phyloP scores from a whole-genome alignment of 2,888 invertebrate genomes.

The Lydus trimaculatus region DNA sequence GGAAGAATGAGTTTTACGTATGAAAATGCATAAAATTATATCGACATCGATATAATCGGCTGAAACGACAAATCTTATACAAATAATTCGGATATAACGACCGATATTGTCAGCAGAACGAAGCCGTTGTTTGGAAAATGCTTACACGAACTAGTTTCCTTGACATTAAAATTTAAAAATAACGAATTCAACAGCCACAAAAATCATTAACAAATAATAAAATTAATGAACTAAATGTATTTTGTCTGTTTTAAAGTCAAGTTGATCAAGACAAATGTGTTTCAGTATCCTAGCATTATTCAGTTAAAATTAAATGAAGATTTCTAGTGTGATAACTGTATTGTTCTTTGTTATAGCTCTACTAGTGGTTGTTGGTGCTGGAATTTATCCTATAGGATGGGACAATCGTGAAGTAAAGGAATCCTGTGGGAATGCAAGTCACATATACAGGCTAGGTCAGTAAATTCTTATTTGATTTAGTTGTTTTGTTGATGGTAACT shows the following conservation, averaged over 20 bases:
- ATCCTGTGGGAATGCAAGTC: slow-evolving; percentile 67
- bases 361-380: slow-evolving; percentile 65
- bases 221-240: background rate
- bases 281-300: background rate
- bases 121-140: no score
- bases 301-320: background rate
- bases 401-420: slow-evolving; percentile 69
- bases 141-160: no score
- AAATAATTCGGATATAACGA: no score
- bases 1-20: no score
- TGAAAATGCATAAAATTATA: no score
- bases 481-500: background rate
- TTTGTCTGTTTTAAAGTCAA: background rate
- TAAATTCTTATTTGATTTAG: slow-evolving; percentile 33
- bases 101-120: no score
- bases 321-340: background rate
- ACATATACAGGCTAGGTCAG: slow-evolving; percentile 68
- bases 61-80: no score
- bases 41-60: no score
- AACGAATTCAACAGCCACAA: no score
- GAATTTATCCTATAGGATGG: slow-evolving; percentile 71
- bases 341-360: slow-evolving; percentile 61
- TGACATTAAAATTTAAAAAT: no score
- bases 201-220: no score
- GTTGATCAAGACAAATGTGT: background rate